These are phyloP conservation scores for Manduca sexta DNA, from an alignment of 1,140 invertebrate genomes.

Conservation along the genomic window DNA sequence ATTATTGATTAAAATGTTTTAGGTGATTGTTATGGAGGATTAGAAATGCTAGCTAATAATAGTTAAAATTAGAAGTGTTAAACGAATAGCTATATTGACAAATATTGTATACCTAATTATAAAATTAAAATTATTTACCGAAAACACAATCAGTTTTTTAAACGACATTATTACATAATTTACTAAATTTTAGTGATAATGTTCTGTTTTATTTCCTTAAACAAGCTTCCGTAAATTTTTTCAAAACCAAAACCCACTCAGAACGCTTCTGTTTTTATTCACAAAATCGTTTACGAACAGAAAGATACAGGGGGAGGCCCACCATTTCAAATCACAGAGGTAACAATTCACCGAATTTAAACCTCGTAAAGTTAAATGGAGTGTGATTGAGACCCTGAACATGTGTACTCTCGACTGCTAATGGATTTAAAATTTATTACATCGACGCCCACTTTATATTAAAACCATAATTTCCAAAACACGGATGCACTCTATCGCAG, in stretches of 20 bases:
- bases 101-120: too few species aligned
- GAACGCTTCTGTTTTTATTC: slow-evolving; percentile 4
- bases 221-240: too few species aligned
- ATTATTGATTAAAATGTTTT: not conserved
- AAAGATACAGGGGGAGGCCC: slow-evolving; percentile 22
- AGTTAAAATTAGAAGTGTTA: not conserved
- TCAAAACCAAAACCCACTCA: too few species aligned
- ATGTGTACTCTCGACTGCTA: slow-evolving; percentile 63
- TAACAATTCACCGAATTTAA: slow-evolving; percentile 68
- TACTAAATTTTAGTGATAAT: too few species aligned
- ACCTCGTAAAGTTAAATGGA: slow-evolving; percentile 71
- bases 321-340: slow-evolving; percentile 42
- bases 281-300: slow-evolving; percentile 35
- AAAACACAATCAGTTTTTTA: too few species aligned
- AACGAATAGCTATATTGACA: too few species aligned
- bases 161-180: too few species aligned
- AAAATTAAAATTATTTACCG: too few species aligned
- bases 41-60: too few species aligned
- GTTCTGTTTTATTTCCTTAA: too few species aligned
- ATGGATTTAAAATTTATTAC: slow-evolving; percentile 72
- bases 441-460: slow-evolving; percentile 51
- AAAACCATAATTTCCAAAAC: not conserved
- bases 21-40: not conserved
- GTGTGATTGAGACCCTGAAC: slow-evolving; percentile 55
- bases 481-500: not conserved